These are phyloP conservation scores for Diploptera punctata DNA, from an alignment of 2,888 invertebrate species.

Conservation along the genomic window DNA sequence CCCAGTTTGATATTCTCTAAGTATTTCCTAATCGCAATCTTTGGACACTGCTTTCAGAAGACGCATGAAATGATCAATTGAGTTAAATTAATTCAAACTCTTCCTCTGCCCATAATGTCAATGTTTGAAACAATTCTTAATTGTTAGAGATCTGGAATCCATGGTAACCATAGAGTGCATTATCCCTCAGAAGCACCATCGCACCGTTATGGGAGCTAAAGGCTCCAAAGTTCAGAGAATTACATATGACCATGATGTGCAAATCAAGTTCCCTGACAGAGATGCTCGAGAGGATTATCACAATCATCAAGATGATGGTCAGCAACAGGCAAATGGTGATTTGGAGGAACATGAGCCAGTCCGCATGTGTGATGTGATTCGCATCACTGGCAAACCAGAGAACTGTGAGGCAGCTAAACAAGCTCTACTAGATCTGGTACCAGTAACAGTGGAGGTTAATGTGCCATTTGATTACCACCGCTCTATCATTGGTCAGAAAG, in stretches of 20 bases:
- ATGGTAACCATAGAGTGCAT: conserved; percentile 79
- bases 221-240: conserved; percentile 83
- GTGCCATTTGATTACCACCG: conserved; percentile 95
- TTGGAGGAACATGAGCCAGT: conserved; percentile 34
- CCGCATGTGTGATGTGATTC: conserved; percentile 76
- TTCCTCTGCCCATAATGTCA: no score
- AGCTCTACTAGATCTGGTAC: conserved; percentile 85
- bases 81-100: no score
- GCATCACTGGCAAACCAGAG: conserved; percentile 87
- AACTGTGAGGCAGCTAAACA: conserved; percentile 90
- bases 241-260: conserved; percentile 86
- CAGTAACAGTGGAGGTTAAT: conserved; percentile 79
- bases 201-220: conserved; percentile 93
- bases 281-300: conserved; percentile 59
- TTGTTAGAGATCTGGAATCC: no score
- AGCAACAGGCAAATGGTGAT: conserved; percentile 58
- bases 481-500: conserved; percentile 92
- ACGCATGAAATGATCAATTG: no score
- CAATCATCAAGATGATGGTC: conserved; percentile 37
- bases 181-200: conserved; percentile 89
- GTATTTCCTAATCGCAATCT: no score
- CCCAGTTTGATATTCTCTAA: no score
- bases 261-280: conserved; percentile 96
- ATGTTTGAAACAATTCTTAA: no score
- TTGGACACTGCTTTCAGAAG: no score